Conservation (phyloP, 2,888 invertebrate species). For the Eupithecia subfuscata region DNA sequence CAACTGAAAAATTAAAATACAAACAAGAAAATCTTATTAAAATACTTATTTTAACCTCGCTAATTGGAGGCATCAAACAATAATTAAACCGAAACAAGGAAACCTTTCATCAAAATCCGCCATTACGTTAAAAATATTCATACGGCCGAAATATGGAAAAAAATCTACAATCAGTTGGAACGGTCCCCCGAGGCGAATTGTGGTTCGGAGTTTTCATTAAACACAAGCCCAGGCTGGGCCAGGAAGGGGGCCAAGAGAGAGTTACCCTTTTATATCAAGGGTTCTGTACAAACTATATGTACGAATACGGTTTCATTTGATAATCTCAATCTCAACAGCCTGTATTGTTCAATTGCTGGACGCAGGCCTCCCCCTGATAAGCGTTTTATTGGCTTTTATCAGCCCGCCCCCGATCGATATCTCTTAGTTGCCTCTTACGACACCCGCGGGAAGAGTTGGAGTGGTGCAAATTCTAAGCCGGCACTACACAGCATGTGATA, state of each 20-base stretch:
- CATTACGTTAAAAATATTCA: conserved; percentile 67
- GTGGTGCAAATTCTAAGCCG: too few species aligned
- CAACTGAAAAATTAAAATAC: neutral
- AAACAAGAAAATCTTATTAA: conserved; percentile 12
- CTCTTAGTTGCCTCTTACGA: too few species aligned
- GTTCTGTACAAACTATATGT: neutral
- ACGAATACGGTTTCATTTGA: too few species aligned
- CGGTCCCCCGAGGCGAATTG: conserved; percentile 77
- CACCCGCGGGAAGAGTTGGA: too few species aligned
- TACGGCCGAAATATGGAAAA: conserved; percentile 66
- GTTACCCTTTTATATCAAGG: neutral
- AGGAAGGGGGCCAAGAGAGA: conserved; percentile 52
- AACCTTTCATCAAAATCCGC: conserved; percentile 40
- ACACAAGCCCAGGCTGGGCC: conserved; percentile 72
- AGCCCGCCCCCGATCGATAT: too few species aligned
- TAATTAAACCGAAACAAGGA: conserved; percentile 35
- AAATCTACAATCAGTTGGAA: conserved; percentile 77
- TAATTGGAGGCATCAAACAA: conserved; percentile 30
- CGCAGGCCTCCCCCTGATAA: too few species aligned
- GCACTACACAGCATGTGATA: too few species aligned
- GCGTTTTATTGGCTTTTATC: too few species aligned
- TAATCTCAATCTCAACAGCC: too few species aligned
- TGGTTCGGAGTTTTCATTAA: conserved; percentile 81
- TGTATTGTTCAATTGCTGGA: too few species aligned
- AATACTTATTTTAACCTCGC: conserved; percentile 6